Percentiles rank a stretch among this genome's conserved stretches.
phyloP scores from a whole-genome alignment of 2,113 vertebrate species.

The Notiomystis cincta region DNA sequence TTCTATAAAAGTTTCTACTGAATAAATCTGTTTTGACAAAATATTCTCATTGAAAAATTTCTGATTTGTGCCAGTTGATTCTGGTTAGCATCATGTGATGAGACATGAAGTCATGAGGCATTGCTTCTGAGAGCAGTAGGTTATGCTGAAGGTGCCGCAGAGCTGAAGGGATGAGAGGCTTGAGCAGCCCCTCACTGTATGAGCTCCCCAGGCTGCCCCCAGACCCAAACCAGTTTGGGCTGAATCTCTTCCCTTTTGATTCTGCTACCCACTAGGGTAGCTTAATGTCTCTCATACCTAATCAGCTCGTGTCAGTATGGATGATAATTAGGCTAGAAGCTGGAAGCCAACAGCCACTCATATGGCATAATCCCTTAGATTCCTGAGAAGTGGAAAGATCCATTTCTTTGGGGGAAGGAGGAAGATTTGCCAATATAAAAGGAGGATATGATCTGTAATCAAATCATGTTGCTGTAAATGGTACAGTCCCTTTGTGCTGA shows the following conservation, averaged over 20 bases:
- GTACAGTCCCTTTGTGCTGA: neutral
- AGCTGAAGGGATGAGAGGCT: neutral
- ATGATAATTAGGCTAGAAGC: neutral
- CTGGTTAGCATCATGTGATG: fast-evolving
- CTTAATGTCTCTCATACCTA: neutral
- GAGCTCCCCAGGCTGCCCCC: neutral
- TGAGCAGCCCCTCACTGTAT: neutral
- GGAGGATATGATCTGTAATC: neutral
- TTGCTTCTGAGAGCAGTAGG: neutral
- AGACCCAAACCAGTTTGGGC: neutral
- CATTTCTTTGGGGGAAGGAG: fast-evolving
- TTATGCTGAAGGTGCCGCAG: neutral
- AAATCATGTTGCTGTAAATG: neutral
- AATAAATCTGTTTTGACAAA: neutral
- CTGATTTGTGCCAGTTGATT: neutral
- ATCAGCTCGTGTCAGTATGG: neutral
- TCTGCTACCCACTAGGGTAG: fast-evolving
- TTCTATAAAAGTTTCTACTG: neutral
- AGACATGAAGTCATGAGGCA: neutral
- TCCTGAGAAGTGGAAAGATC: neutral
- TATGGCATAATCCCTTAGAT: neutral
- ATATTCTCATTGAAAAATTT: neutral
- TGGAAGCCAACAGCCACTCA: neutral
- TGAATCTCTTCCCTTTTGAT: neutral
- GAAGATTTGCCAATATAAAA: neutral